A percentile compares a stretch with the other conserved stretches of the same genome.
phyloP scores from a whole-genome alignment of 2,888 invertebrate genomes.

The Campaea margaritaria region DNA sequence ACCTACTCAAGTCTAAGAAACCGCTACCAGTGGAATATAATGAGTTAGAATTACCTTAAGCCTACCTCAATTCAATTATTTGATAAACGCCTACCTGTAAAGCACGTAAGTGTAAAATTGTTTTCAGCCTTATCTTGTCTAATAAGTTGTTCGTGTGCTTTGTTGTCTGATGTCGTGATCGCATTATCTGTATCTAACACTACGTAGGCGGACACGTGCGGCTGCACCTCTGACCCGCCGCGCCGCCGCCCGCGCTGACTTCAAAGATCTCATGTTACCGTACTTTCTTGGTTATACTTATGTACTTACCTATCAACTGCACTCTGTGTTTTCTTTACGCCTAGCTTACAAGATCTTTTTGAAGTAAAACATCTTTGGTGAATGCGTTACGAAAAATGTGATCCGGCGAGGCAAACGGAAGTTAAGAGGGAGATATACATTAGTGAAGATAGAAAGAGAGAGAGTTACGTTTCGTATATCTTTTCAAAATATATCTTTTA shows the following conservation, averaged over 20 bases:
- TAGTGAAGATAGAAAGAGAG: too few species aligned
- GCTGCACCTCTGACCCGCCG: constrained; percentile 54
- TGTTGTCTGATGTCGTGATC: constrained; percentile 56
- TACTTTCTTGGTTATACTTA: constrained; percentile 33
- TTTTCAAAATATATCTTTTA: too few species aligned
- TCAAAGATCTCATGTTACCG: constrained; percentile 36
- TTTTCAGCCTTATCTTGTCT: neutral
- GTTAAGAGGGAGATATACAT: too few species aligned
- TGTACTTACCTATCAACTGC: constrained; percentile 15
- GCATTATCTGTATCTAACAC: constrained; percentile 54
- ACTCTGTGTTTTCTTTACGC: constrained; percentile 5
- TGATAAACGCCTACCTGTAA: neutral
- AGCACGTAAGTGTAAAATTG: neutral
- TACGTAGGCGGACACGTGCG: constrained; percentile 59
- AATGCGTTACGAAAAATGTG: too few species aligned
- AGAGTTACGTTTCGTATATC: too few species aligned
- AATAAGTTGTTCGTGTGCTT: constrained; percentile 13
- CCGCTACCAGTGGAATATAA: too few species aligned
- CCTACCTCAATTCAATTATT: neutral
- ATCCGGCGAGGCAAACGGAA: too few species aligned
- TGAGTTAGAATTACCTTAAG: too few species aligned
- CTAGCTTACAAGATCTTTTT: neutral
- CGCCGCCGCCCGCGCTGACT: constrained; percentile 31
- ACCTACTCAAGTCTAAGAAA: too few species aligned
- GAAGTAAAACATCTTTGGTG: too few species aligned